Base-by-base conservation (phyloP, 2,888 invertebrate species). In the Drosophila pullipes region DNA sequence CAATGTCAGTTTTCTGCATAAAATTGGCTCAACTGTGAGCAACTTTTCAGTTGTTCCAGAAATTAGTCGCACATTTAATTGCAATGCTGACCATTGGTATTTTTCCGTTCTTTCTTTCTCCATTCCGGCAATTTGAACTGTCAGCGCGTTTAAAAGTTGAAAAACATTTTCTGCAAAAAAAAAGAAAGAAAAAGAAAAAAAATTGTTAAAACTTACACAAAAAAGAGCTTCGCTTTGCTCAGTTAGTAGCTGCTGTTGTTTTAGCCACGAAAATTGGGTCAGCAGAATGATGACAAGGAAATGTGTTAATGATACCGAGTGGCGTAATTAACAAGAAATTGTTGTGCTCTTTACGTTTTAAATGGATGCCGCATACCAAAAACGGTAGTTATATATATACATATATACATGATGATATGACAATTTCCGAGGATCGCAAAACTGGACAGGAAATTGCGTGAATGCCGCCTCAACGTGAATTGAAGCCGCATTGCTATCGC, bases 241-340 rank as follows among this genome's bases (percentile, higher is more conserved):
- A 65, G 59, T 71, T 69, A 78, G 74, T 65, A 58, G 64, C 60
- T 82, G 73, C 64, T 73, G 71, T 73, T 68, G 69, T 67, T 78
- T 69, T 70, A 76, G 72, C 68, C 68, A 59, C 18, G 50, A 66
- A 77, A 84, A 84, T 82, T 87, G 87, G 85, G 87, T 87, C 89
- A 85, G 60, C 81, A 78, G 62, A 74, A 78, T 72, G 85, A 83
- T 83, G 82, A 81, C 82, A 67, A 74, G 74, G 75, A 89, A 87
- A 91, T 87, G 90, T 87, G 85, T 91, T 91, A 87, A 87, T 85
- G 90, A 77, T 85, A 82, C 72, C 69, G 68, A 87, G 66, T 74
- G 80, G 76, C 76, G 85, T 81, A 85, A 87, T 85, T 89, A 89
- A 71, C 81, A 62, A 72, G 81, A 82, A 79, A 79, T 61, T 60